Conservation (phyloP, 2,888 invertebrate species). For the Nomada fabriciana region DNA sequence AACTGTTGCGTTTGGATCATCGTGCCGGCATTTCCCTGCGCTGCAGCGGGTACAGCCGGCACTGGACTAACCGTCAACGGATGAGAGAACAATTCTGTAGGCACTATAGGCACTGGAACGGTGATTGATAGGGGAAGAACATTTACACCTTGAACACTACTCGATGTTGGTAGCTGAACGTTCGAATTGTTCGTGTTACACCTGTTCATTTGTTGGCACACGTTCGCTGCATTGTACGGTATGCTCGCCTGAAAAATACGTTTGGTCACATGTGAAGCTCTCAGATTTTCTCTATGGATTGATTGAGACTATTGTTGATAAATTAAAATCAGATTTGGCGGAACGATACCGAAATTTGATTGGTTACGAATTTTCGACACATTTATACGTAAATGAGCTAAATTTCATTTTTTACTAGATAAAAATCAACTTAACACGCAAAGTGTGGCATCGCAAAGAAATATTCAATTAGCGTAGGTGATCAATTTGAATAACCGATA, state of each 20-base stretch:
- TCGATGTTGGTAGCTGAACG: conserved; percentile 61
- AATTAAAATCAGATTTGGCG: no score
- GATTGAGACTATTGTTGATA: no score
- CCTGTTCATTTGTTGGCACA: conserved; percentile 70
- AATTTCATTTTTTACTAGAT: no score
- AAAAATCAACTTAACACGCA: no score
- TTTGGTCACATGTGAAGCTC: not conserved
- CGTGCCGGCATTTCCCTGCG: conserved; percentile 70
- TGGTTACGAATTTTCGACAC: no score
- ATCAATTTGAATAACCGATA: no score
- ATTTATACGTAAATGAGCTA: no score
- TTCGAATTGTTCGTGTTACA: conserved; percentile 62
- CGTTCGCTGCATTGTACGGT: conserved; percentile 73
- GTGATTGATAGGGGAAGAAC: conserved; percentile 78
- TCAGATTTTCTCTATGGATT: no score
- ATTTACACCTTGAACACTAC: conserved; percentile 74
- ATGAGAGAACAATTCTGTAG: conserved; percentile 79
- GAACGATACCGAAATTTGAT: no score
- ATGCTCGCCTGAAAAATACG: conserved; percentile 72
- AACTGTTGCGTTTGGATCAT: conserved; percentile 77
- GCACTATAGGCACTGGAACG: conserved; percentile 78
- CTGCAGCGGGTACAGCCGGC: conserved; percentile 65
- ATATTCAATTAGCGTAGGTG: no score
- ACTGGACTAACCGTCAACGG: conserved; percentile 72
- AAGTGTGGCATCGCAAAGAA: no score